phyloP scores from a whole-genome alignment of 2,797 vertebrate species.

The Crax fasciolata region DNA sequence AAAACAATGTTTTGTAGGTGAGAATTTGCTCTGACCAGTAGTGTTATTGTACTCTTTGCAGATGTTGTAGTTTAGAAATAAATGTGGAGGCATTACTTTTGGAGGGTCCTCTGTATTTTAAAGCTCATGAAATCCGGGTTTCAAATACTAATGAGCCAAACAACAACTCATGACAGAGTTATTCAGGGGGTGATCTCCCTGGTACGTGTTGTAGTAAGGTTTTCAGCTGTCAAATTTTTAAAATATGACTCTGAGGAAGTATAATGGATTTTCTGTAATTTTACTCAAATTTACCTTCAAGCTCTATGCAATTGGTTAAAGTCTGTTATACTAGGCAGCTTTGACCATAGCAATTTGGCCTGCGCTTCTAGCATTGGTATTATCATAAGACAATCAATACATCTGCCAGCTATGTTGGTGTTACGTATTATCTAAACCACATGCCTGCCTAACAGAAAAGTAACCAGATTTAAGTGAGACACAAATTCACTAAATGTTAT shows the following conservation, averaged over 20 bases:
- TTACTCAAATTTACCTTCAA: not conserved
- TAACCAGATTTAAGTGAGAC: slow-evolving; percentile 21
- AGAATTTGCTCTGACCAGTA: no score
- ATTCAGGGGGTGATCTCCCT: not conserved
- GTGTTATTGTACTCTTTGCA: no score
- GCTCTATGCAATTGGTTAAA: not conserved
- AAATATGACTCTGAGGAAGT: slow-evolving; percentile 7
- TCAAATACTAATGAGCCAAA: not conserved
- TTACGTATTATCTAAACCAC: not conserved
- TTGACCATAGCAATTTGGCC: not conserved
- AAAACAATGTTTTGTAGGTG: no score
- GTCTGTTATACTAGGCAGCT: not conserved
- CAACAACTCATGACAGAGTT: not conserved
- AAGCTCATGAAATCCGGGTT: not conserved
- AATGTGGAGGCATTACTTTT: no score
- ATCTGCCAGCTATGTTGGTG: not conserved
- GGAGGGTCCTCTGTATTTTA: not conserved
- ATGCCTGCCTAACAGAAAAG: not conserved
- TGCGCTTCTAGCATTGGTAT: not conserved
- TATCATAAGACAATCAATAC: not conserved
- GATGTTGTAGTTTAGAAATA: no score
- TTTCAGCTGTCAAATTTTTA: slow-evolving; percentile 13
- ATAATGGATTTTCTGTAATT: slow-evolving; percentile 14
- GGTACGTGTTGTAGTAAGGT: not conserved
- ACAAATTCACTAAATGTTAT: not conserved